Conservation (phyloP, 2,888 invertebrate genomes). For the Diachrysia chrysitis region DNA sequence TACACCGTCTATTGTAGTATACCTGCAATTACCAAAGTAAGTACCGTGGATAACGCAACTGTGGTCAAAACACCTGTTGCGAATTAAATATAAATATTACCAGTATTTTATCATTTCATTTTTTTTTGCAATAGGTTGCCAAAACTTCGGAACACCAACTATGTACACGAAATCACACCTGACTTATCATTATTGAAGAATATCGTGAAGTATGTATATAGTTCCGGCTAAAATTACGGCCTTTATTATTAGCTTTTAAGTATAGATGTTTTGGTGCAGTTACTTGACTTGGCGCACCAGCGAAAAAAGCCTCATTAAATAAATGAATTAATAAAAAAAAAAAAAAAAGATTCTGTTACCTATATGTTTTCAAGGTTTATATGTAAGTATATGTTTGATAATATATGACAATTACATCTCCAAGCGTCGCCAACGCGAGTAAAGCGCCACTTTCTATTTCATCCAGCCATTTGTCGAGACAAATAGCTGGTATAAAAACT, state of each 20-base stretch:
- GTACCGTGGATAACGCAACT: not conserved
- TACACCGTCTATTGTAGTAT: not conserved
- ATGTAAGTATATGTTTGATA: not conserved
- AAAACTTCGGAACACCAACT: too few relatives aligned
- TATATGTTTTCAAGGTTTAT: not conserved
- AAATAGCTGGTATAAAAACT: constrained; percentile 56
- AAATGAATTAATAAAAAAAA: too few relatives aligned
- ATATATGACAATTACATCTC: constrained; percentile 20
- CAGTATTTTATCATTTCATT: not conserved
- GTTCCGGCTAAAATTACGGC: too few relatives aligned
- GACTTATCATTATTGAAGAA: too few relatives aligned
- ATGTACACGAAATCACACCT: too few relatives aligned
- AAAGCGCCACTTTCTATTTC: constrained; percentile 38
- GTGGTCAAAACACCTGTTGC: not conserved
- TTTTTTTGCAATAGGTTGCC: too few relatives aligned
- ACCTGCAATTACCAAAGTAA: not conserved
- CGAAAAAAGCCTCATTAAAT: too few relatives aligned
- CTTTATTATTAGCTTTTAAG: too few relatives aligned
- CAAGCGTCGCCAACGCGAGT: constrained; percentile 1
- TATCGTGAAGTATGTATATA: too few relatives aligned
- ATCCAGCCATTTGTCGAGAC: constrained; percentile 42
- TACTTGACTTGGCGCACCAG: too few relatives aligned
- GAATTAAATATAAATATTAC: not conserved
- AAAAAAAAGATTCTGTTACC: not conserved
- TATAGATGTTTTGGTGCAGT: too few relatives aligned